Evolutionary conservation across 2,113 vertebrate species (phyloP), one percentile per base, ranked within the genome.

Genomic region (Geococcyx californianus): DNA sequence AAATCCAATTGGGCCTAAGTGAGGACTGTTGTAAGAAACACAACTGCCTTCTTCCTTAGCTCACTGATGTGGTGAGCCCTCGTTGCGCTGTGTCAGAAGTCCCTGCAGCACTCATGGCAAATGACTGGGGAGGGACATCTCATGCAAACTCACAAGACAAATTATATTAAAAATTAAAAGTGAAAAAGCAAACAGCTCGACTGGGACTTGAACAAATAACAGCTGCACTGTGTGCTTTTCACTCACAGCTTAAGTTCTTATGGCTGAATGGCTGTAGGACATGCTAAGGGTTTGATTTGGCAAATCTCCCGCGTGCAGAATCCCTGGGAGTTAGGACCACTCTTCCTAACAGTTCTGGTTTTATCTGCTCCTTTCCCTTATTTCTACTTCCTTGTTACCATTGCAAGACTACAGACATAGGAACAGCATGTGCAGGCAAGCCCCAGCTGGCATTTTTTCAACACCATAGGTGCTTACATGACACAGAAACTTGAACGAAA

Each of bases 131-230:
- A 96, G 60, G 44, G 47, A 84, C 0, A 0, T 6, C n/a, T 81
- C 88, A 86, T 29, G 52, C 56, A 93, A 94, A 84, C 44, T 78
- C 64, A 24, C n/a, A 90, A 84, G 90, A 92, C 16, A 92, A 87
- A 94, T 86, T 52, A 72, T 69, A 95, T 87, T 72, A 82, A 96
- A 95, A 96, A 94, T 59, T 88, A 92, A 93, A 93, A 75, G 79
- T 84, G 68, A 77, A 95, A 93, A 90, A 84, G 72, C 64, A 90
- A 96, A 94, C 60, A 89, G n/a, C 56, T 92, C 6, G 0, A 13
- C n/a, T 56, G 92, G 66, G 90, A 92, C 64, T 66, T 82, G 64
- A 85, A 94, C 74, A 54, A 90, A 89, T 64, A 94, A 78, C 55
- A 93, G 63, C 38, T 73, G 81, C 36, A 67, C 51, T 55, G 3